These are phyloP conservation scores for Mercenaria mercenaria DNA, from an alignment of 1,140 invertebrate genomes.

Conservation along the genomic window DNA sequence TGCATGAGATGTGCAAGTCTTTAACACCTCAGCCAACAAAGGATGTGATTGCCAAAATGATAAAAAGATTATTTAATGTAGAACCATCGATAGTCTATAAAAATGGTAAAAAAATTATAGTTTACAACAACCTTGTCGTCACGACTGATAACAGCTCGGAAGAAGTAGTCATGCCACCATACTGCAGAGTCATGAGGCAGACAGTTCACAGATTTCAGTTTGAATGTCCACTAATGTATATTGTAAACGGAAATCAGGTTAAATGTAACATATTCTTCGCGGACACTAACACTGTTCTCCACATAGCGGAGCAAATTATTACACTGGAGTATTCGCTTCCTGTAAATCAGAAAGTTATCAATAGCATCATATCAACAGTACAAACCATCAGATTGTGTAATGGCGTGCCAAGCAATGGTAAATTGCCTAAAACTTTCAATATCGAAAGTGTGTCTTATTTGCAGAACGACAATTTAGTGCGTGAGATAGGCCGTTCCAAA, in stretches of 20 bases:
- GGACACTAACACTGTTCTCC: neutral
- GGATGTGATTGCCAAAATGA: constrained; percentile 5
- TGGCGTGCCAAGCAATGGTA: constrained; percentile 9
- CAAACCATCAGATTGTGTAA: constrained; percentile 50
- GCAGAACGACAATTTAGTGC: neutral
- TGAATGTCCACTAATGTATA: neutral
- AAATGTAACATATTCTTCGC: constrained; percentile 12
- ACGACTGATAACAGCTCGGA: neutral
- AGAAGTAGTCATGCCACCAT: neutral
- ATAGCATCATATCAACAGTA: constrained; percentile 26
- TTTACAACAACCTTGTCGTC: constrained; percentile 18
- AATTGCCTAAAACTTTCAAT: constrained; percentile 33
- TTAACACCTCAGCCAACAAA: neutral
- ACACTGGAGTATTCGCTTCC: neutral
- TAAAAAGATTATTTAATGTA: constrained; percentile 1
- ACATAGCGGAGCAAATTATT: neutral
- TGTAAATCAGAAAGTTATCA: neutral
- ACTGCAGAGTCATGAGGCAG: neutral
- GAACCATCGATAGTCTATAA: neutral
- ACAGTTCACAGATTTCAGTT: neutral
- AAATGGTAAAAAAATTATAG: neutral
- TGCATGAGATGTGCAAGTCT: neutral
- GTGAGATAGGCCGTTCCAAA: neutral
- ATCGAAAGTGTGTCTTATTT: constrained; percentile 2
- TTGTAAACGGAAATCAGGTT: neutral